Evolutionary conservation across 35 echinoderm and acorn worm genomes (phyloP).

Genomic region (Nesometra sesokonis): DNA sequence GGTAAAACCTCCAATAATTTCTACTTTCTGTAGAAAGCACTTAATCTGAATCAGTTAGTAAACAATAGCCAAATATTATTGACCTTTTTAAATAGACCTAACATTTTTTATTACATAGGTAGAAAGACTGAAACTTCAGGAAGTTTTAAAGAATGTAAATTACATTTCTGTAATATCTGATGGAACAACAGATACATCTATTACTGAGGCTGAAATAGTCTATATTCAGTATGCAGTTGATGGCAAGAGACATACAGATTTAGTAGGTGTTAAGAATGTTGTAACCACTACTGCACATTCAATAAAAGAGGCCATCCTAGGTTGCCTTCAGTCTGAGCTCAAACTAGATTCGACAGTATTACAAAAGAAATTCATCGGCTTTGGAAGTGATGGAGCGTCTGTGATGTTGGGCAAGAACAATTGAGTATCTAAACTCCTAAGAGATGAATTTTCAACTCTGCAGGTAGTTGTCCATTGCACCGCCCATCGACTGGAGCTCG

Average conservation of each 20-base stretch:
- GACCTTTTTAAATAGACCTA: background rate
- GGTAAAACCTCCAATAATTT: too few relatives aligned
- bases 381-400: slow-evolving; percentile 19
- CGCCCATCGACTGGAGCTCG: background rate
- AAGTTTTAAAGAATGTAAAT: slow-evolving; percentile 1
- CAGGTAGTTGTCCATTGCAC: slow-evolving; percentile 27
- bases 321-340: background rate
- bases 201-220: slow-evolving; percentile 17
- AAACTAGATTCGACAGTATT: background rate
- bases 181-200: slow-evolving; percentile 1
- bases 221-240: slow-evolving; percentile 4
- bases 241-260: background rate
- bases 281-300: slow-evolving; percentile 14
- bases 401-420: background rate
- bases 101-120: background rate
- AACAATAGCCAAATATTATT: too few relatives aligned
- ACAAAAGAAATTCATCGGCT: slow-evolving; percentile 16
- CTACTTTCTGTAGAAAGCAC: too few relatives aligned
- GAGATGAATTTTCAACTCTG: slow-evolving; percentile 1
- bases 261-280: slow-evolving; percentile 15
- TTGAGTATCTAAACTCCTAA: background rate
- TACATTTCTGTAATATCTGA: slow-evolving; percentile 35
- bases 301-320: slow-evolving; percentile 2
- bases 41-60: too few relatives aligned
- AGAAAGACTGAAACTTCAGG: slow-evolving; percentile 11